Percentiles rank a stretch among this genome's conserved stretches.
phyloP scores from a whole-genome alignment of 1,140 invertebrate species.

The Littorina saxatilis region DNA sequence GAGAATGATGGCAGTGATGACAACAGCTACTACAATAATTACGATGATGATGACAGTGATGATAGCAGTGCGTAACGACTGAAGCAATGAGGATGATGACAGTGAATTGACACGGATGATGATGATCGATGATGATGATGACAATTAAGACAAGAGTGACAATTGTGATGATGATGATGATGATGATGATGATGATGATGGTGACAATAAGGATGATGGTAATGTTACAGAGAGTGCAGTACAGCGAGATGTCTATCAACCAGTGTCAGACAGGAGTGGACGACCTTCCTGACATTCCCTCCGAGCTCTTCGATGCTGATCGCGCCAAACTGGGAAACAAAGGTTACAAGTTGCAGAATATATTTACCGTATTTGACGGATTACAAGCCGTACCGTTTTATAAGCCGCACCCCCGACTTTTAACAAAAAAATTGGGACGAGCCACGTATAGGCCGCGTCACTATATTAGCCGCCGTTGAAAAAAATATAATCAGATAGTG shows the following conservation, averaged over 20 bases:
- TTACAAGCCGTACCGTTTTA: too few species aligned
- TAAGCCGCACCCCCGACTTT: too few species aligned
- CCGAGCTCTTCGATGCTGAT: slow-evolving; percentile 73
- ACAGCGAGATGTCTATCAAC: slow-evolving; percentile 74
- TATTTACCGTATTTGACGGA: too few species aligned
- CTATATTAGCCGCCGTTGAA: too few species aligned
- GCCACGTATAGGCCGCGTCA: too few species aligned
- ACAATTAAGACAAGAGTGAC: not conserved
- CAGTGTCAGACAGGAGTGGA: slow-evolving; percentile 74
- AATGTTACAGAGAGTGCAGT: slow-evolving; percentile 68
- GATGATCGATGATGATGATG: slow-evolving; percentile 1
- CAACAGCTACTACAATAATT: too few species aligned
- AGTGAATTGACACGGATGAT: not conserved
- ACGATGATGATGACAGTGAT: slow-evolving; percentile 3
- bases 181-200: not conserved
- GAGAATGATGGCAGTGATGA: too few species aligned
- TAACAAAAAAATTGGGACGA: too few species aligned
- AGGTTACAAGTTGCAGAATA: slow-evolving; percentile 53
- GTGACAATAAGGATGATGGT: slow-evolving; percentile 6
- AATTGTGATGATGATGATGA: slow-evolving; percentile 1
- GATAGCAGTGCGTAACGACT: not conserved
- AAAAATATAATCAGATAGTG: too few species aligned
- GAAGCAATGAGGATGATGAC: not conserved
- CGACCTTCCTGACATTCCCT: slow-evolving; percentile 67
- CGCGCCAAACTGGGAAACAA: slow-evolving; percentile 71